phyloP scores from a whole-genome alignment of 2,888 invertebrate genomes.

The Helleia helle region DNA sequence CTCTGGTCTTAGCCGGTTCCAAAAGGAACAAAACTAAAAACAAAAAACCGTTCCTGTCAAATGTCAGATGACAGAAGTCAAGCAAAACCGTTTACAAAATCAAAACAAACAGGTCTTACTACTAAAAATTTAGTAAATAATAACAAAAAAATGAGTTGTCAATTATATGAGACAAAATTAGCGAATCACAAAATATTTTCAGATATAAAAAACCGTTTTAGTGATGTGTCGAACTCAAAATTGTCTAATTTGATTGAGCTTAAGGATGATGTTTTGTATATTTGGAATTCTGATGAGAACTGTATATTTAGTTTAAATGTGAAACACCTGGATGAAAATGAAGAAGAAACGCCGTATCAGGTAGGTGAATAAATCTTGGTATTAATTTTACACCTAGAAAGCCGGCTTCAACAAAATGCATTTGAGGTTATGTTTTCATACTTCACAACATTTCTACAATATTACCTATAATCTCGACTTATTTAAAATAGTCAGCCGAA shows the following conservation, averaged over 20 bases:
- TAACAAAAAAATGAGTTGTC: conserved; percentile 72
- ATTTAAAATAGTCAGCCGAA: too few relatives aligned
- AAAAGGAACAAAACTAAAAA: too few relatives aligned
- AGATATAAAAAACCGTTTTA: conserved; percentile 69
- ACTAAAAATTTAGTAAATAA: too few relatives aligned
- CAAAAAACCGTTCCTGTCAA: conserved; percentile 15
- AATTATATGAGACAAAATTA: conserved; percentile 73
- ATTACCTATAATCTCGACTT: too few relatives aligned
- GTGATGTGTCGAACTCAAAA: conserved; percentile 65
- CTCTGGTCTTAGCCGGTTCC: too few relatives aligned
- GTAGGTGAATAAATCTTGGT: conserved; percentile 39
- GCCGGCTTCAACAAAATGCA: conserved; percentile 6
- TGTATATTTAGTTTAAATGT: conserved; percentile 77
- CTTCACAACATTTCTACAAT: not conserved
- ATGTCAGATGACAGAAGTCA: conserved; percentile 21
- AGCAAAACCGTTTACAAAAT: conserved; percentile 25
- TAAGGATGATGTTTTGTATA: conserved; percentile 78
- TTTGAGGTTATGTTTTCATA: conserved; percentile 40
- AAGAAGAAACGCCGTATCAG: conserved; percentile 74
- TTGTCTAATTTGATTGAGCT: conserved; percentile 77
- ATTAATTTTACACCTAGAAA: not conserved
- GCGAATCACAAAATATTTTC: conserved; percentile 76
- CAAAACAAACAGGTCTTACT: too few relatives aligned
- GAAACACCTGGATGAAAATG: conserved; percentile 57
- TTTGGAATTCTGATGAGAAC: conserved; percentile 78